Conservation (phyloP, 2,797 vertebrate species). For the Lutra lutra region DNA sequence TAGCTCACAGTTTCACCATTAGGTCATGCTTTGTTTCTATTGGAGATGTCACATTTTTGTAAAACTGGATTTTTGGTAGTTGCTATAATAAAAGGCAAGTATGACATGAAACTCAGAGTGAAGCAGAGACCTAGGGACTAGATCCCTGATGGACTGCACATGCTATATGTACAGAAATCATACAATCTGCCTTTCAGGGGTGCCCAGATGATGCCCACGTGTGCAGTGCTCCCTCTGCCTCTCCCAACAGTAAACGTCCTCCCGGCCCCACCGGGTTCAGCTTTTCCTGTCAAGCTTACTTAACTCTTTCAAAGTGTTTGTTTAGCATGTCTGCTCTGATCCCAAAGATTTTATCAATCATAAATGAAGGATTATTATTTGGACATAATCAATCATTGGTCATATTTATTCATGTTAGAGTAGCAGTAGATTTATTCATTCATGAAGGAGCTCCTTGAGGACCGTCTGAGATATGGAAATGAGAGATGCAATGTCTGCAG, state of each 20-base stretch:
- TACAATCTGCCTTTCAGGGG: background rate
- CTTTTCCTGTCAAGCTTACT: background rate
- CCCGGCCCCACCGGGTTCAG: no score
- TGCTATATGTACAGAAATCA: background rate
- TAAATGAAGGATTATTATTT: background rate
- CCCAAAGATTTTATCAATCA: background rate
- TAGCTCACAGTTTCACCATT: background rate
- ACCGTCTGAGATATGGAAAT: background rate
- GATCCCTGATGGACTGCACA: background rate
- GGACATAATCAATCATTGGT: background rate
- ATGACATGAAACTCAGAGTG: background rate
- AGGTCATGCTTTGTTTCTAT: background rate
- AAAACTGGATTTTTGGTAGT: background rate
- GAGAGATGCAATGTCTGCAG: background rate
- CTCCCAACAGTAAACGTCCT: background rate
- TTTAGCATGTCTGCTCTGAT: background rate
- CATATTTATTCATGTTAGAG: background rate
- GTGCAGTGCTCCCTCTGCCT: background rate
- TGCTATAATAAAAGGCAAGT: background rate
- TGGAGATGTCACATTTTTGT: background rate
- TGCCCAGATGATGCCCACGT: rapidly evolving
- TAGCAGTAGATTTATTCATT: background rate
- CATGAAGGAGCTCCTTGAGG: background rate
- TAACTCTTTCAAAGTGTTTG: background rate
- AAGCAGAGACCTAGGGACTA: background rate